These are phyloP conservation scores for Germaria angustata DNA, from an alignment of 2,888 invertebrate species.

Conservation along the genomic window DNA sequence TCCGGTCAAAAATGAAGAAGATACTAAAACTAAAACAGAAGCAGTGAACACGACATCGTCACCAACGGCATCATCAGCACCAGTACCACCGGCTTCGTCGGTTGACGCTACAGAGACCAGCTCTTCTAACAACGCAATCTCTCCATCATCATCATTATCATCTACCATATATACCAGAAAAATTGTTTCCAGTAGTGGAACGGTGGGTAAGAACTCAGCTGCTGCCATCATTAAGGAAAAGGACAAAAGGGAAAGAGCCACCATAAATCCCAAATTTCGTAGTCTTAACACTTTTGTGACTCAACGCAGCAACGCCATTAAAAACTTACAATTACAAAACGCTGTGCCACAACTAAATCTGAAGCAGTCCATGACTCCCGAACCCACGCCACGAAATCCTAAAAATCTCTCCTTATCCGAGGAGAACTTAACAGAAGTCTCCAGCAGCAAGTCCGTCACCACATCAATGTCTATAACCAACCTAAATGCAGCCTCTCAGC, in stretches of 20 bases:
- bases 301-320: constrained; percentile 77
- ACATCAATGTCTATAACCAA: constrained; percentile 61
- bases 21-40: constrained; percentile 38
- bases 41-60: constrained; percentile 52
- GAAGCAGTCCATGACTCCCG: constrained; percentile 81
- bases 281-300: constrained; percentile 80
- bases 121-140: constrained; percentile 6
- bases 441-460: constrained; percentile 49
- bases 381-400: constrained; percentile 82
- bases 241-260: constrained; percentile 87
- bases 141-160: constrained; percentile 21
- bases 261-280: constrained; percentile 83
- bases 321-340: constrained; percentile 76
- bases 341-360: constrained; percentile 73
- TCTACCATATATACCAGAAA: constrained; percentile 70
- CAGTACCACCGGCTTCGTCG: constrained; percentile 30
- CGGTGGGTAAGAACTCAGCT: constrained; percentile 80
- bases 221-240: constrained; percentile 87
- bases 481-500: constrained; percentile 35
- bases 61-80: constrained; percentile 28
- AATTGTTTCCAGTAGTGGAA: constrained; percentile 61
- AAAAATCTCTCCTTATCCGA: constrained; percentile 86
- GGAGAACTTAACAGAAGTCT: constrained; percentile 82
- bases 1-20: constrained; percentile 21
- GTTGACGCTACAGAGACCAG: constrained; percentile 27